Base-by-base conservation (phyloP, 2,888 invertebrate species). In the Orchesellides sinensis region DNA sequence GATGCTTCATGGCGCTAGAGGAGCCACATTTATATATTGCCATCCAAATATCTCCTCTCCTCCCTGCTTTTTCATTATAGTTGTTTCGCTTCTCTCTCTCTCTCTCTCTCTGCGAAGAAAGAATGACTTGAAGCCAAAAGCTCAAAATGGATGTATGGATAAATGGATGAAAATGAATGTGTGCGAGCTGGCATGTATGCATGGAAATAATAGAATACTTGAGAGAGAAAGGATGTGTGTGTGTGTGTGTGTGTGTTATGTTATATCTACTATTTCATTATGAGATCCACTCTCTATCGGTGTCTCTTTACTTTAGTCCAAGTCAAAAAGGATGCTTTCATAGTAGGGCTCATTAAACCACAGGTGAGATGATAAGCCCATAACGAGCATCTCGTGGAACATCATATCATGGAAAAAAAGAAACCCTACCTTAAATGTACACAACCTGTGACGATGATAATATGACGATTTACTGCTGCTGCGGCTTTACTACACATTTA, bases 311-410 rank as follows among this genome's bases (percentile, higher is more conserved):
- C 35, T 17, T 12, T 19, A 49, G 10, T 29, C n/a, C n/a, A n/a
- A n/a, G n/a, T n/a, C 21, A 61, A 61, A 77, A 77, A 68, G 68
- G 68, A 68, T 78, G 78, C 68, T 78, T 68, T 78, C 75, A 77
- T 77, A 69, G 66, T 45, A 75, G 74, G 68, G 69, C 68, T 83
- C 83, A 83, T 83, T 83, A 83, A 70, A 83, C 56, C 72, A 83
- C 83, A 83, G 83, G 83, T 83, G 72, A 83, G 83, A 81, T 59
- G 80, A 81, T 81, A 81, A 81, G 73, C 74, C 80, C 66, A 74
- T 74, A 81, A 73, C 80, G 80, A 81, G 80, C 80, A 73, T 73
- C 80, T 80, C 80, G 59, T 73, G 80, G 80, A 80, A 80, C 21
- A 52, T 14, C n/a, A n/a, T 54, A 69, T 69, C 61, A 69, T 40